These are phyloP conservation scores for Rugalucina vietnamica DNA, from an alignment of 2,888 invertebrate genomes.

Conservation along the genomic window DNA sequence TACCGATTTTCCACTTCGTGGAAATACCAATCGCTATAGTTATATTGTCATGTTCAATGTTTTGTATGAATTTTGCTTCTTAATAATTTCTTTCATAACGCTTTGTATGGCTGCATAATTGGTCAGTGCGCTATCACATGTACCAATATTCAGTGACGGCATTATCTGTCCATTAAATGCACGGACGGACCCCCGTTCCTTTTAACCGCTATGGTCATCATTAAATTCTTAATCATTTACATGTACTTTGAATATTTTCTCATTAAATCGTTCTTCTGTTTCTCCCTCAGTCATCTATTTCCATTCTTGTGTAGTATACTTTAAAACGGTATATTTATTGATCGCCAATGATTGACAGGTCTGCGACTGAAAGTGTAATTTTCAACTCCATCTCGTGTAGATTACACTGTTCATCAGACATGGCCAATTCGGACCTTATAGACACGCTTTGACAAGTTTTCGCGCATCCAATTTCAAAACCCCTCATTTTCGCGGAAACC, in stretches of 20 bases:
- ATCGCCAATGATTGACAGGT: conserved; percentile 26
- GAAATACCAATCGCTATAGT: neutral
- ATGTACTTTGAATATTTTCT: too few species aligned
- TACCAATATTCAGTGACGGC: neutral
- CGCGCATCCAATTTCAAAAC: conserved; percentile 52
- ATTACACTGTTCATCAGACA: conserved; percentile 39
- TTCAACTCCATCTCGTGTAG: neutral
- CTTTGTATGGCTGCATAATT: neutral
- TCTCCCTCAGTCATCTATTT: too few species aligned
- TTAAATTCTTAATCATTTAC: too few species aligned
- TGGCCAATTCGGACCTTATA: conserved; percentile 56
- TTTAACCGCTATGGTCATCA: too few species aligned
- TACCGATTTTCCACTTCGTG: too few species aligned
- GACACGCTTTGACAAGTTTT: conserved; percentile 58
- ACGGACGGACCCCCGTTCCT: too few species aligned
- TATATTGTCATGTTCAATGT: neutral
- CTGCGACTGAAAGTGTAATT: neutral
- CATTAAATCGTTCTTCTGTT: neutral
- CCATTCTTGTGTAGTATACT: too few species aligned
- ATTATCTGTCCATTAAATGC: too few species aligned
- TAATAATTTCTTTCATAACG: neutral
- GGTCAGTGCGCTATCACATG: neutral
- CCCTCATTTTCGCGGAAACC: conserved; percentile 58
- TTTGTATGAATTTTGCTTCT: neutral
- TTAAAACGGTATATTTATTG: too few species aligned